Evolutionary conservation across 2,113 vertebrate genomes (phyloP).

Genomic region (Rynchops niger): DNA sequence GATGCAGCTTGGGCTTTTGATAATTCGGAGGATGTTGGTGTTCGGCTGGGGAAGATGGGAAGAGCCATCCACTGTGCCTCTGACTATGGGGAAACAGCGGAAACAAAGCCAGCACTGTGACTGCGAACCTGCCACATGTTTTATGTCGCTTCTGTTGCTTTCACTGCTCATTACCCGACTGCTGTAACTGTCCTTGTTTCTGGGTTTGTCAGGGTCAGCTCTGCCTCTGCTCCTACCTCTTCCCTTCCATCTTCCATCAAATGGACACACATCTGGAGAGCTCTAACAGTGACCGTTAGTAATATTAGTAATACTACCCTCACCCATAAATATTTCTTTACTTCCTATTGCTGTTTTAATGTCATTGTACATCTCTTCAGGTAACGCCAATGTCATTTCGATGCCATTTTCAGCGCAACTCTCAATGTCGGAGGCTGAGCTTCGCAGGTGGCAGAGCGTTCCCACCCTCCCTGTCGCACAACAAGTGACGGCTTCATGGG

Average conservation of each 20-base stretch:
- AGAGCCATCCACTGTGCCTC: not conserved
- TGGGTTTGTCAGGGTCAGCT: not conserved
- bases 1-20: not conserved
- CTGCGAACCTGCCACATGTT: fast-evolving
- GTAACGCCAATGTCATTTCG: not conserved
- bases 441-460: fast-evolving
- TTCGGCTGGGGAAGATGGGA: not conserved
- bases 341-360: not conserved
- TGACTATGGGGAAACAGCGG: not conserved
- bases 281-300: not conserved
- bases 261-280: not conserved
- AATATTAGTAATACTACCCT: not conserved
- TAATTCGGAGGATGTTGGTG: not conserved
- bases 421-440: not conserved
- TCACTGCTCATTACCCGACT: not conserved
- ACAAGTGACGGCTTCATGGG: not conserved
- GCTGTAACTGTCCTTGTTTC: not conserved
- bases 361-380: not conserved
- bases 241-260: not conserved
- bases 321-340: not conserved
- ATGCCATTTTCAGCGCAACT: not conserved
- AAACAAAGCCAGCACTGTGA: not conserved
- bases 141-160: not conserved
- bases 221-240: not conserved
- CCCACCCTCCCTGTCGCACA: not conserved